Base-by-base conservation (phyloP, 2,888 invertebrate genomes). In the Lathronympha strigana region DNA sequence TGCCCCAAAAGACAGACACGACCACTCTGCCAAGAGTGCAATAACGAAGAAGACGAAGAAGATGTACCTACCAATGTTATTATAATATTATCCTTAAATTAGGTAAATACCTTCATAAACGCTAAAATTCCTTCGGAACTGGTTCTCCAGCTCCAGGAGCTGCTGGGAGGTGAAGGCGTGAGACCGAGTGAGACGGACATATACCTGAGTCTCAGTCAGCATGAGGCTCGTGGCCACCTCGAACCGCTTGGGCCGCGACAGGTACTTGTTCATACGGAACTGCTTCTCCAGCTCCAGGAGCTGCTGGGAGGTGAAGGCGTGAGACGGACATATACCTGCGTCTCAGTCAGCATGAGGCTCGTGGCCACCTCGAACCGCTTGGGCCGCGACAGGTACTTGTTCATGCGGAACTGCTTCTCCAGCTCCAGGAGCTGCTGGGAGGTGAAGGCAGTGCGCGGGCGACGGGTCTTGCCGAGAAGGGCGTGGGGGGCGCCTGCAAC, bases 161-260 rank as follows among this genome's bases (percentile, higher is more conserved):
- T 99, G 99, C 82, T 99, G 99, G 15, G 96, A 97, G 1, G 99
- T 99, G 93, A 99, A 99, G 1, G 99, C 99, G 0, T n/a, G 28
- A 28, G 38, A 1, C 6, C 1, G 13, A 15, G n/a, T n/a, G n/a
- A n/a, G n/a, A n/a, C n/a, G n/a, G n/a, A n/a, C n/a, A n/a, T n/a
- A n/a, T n/a, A 98, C 98, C 96, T 99, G 98, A 5, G 99, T 99
- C 93, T 99, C 99, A 0, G 99, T 99, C 45, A 99, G 94, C 96
- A 98, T 98, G 67, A 99, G 92, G 61, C 97, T 97, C 66, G 99
- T 99, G 49, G 99, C 99, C 55, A 99, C 99, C 87, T 99, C 99
- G 86, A 99, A 99, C 78, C 99, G 93, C 90, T 99, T 99, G 19
- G 99, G 99, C 74, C 99, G 93, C 33, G 99, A 99, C 49, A 99